Conservation (phyloP, 1,140 invertebrate genomes). For the Eulimnadia texana region DNA sequence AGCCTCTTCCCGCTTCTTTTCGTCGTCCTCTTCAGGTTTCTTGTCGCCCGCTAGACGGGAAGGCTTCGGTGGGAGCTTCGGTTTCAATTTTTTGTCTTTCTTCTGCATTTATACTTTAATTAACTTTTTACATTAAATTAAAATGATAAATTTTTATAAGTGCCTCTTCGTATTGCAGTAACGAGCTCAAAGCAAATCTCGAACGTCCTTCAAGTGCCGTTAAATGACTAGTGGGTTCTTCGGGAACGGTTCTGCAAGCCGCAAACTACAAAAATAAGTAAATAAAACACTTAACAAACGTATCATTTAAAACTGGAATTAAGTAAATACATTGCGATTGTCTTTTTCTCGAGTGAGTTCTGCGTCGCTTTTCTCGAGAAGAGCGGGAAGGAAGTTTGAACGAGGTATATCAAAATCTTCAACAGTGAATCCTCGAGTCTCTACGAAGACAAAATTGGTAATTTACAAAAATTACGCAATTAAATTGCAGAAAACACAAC, state of each 20-base stretch:
- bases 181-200: not conserved
- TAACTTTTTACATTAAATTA: not conserved
- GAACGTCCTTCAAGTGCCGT: not conserved
- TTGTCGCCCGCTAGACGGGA: not conserved
- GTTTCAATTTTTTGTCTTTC: constrained; percentile 2
- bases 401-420: not conserved
- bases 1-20: not conserved
- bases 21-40: not conserved
- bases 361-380: not conserved
- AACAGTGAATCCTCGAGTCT: not conserved
- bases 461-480: not conserved
- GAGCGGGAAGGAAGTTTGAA: not conserved
- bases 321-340: not conserved
- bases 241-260: not conserved
- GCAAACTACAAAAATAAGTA: not conserved
- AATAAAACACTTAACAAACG: not conserved
- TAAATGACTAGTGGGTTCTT: no score
- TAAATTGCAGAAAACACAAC: constrained; percentile 1
- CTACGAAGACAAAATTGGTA: not conserved
- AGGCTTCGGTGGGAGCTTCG: constrained; percentile 8
- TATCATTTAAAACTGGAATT: not conserved
- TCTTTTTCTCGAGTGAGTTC: not conserved
- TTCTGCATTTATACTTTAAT: not conserved
- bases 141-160: not conserved
- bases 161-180: not conserved